A percentile compares a stretch with the other conserved stretches of the same genome.
Evolutionary conservation across 2,113 vertebrate species (phyloP).

Genomic region (Indicator maculatus): DNA sequence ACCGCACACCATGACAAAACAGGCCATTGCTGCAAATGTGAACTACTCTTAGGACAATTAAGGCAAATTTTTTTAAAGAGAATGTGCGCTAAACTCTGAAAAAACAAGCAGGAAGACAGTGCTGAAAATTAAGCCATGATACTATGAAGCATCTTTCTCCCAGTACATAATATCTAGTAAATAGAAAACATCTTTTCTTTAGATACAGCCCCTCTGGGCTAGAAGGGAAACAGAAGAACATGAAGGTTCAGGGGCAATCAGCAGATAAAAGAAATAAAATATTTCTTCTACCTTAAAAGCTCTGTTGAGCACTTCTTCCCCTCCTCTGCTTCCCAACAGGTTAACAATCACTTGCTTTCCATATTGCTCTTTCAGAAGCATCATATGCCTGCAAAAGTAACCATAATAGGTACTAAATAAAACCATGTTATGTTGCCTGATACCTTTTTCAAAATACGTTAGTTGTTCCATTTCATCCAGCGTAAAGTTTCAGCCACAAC

Average conservation of each 20-base stretch:
- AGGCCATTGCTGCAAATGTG: background rate
- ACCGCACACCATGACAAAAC: background rate
- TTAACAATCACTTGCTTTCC: slow-evolving; percentile 85
- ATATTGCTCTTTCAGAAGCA: slow-evolving; percentile 83
- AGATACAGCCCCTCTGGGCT: background rate
- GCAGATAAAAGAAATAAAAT: background rate
- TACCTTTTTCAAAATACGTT: background rate
- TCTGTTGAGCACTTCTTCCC: slow-evolving; percentile 82
- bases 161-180: background rate
- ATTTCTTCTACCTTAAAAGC: slow-evolving; percentile 81
- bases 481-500: background rate
- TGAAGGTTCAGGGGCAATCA: background rate
- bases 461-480: background rate
- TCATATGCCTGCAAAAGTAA: slow-evolving; percentile 79
- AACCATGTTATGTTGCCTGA: background rate
- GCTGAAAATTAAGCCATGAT: background rate
- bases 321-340: slow-evolving; percentile 80
- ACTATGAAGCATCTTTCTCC: background rate
- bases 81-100: background rate
- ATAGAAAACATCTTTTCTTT: background rate
- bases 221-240: slow-evolving; percentile 20
- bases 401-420: slow-evolving; percentile 3
- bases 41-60: background rate
- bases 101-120: background rate
- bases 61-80: background rate